These are phyloP conservation scores for Cistogaster globosa DNA, from an alignment of 2,888 invertebrate genomes.

Conservation along the genomic window DNA sequence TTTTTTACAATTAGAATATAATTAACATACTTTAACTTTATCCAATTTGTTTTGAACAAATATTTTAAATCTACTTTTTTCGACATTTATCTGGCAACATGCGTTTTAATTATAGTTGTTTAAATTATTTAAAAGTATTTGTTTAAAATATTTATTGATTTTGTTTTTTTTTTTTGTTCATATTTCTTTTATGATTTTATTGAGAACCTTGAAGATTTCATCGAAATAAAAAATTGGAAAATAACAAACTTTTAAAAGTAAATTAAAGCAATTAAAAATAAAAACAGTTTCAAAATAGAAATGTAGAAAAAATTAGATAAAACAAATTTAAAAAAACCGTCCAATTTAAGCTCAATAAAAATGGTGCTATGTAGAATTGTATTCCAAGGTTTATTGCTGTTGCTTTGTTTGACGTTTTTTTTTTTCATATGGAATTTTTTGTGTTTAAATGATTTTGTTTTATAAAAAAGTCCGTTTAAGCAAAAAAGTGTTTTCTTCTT, in stretches of 20 bases:
- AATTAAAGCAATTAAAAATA: not conserved
- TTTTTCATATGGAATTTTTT: slow-evolving; percentile 1
- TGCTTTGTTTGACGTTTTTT: not conserved
- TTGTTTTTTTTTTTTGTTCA: not conserved
- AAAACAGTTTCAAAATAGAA: not conserved
- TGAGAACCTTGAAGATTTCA: slow-evolving; percentile 40
- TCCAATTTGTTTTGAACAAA: slow-evolving; percentile 17
- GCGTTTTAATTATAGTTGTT: slow-evolving; percentile 22
- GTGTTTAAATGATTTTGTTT: not conserved
- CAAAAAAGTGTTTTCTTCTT: slow-evolving; percentile 7
- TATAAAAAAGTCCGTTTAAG: not conserved
- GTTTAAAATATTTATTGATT: not conserved
- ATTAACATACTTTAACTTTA: slow-evolving; percentile 41
- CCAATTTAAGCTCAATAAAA: slow-evolving; percentile 1
- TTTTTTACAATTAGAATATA: slow-evolving; percentile 55
- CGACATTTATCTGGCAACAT: slow-evolving; percentile 53
- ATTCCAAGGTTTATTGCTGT: slow-evolving; percentile 28
- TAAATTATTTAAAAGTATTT: slow-evolving; percentile 1
- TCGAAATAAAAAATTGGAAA: not conserved
- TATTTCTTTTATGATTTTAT: not conserved
- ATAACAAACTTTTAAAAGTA: slow-evolving; percentile 2
- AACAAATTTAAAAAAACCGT: slow-evolving; percentile 7
- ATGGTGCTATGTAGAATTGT: slow-evolving; percentile 70
- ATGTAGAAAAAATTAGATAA: not conserved
- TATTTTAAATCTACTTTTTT: slow-evolving; percentile 28